A percentile compares a stretch with the other conserved stretches of the same genome.
Evolutionary conservation across 2,888 invertebrate genomes (phyloP).

Genomic region (Drosophila anceps): DNA sequence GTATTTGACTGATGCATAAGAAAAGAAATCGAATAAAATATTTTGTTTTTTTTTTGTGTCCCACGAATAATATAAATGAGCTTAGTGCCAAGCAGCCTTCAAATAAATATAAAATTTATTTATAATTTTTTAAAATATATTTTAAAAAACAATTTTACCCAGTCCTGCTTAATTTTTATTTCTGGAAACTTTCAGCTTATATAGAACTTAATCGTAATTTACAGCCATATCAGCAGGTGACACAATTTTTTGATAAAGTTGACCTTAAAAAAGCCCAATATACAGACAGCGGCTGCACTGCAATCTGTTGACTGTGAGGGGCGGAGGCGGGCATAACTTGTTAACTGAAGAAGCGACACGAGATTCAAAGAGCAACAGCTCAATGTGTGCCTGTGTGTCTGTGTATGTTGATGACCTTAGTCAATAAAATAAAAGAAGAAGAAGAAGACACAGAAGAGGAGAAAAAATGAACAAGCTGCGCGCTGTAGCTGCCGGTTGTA

Average conservation of each 20-base stretch:
- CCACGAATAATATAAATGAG: not conserved
- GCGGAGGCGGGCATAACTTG: slow-evolving; percentile 42
- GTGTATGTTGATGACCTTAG: slow-evolving; percentile 78
- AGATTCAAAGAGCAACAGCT: slow-evolving; percentile 39
- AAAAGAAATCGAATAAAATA: not conserved
- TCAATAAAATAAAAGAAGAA: slow-evolving; percentile 60
- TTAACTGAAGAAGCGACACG: slow-evolving; percentile 71
- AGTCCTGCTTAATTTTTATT: not conserved
- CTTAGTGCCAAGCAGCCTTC: not conserved
- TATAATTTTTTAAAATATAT: not conserved
- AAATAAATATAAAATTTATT: not conserved
- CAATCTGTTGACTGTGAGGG: not conserved
- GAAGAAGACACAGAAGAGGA: not conserved
- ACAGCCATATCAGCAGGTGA: slow-evolving; percentile 28
- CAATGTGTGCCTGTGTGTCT: slow-evolving; percentile 15
- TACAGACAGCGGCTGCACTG: slow-evolving; percentile 20
- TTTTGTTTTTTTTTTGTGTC: not conserved
- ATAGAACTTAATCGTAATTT: slow-evolving; percentile 8
- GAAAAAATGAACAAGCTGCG: slow-evolving; percentile 9
- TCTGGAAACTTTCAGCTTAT: not conserved
- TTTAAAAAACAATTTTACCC: not conserved
- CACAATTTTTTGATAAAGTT: slow-evolving; percentile 58
- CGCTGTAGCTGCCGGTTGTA: slow-evolving; percentile 1
- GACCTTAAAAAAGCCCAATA: slow-evolving; percentile 68
- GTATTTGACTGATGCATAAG: too few species aligned